phyloP scores from a whole-genome alignment of 2,888 invertebrate genomes.

The Beris chalybata region DNA sequence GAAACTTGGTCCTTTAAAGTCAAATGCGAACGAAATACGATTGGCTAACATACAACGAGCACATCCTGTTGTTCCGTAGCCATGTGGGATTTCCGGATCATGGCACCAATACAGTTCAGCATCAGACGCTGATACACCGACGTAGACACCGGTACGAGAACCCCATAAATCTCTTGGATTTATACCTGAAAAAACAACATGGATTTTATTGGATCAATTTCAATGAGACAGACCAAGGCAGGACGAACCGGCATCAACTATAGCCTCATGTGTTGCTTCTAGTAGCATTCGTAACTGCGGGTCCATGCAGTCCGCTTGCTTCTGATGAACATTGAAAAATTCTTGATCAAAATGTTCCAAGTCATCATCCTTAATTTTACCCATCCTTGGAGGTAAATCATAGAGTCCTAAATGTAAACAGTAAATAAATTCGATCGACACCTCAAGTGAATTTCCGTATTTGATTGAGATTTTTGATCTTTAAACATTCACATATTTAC shows the following conservation, averaged over 20 bases:
- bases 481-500: too few species aligned
- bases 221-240: too few species aligned
- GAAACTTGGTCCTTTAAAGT: slow-evolving; percentile 93
- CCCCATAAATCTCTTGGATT: slow-evolving; percentile 85
- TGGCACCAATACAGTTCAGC: slow-evolving; percentile 84
- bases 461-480: too few species aligned
- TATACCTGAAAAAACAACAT: slow-evolving; percentile 60
- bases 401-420: slow-evolving; percentile 63
- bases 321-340: slow-evolving; percentile 89
- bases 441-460: too few species aligned
- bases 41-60: slow-evolving; percentile 97
- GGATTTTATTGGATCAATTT: neutral
- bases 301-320: slow-evolving; percentile 91
- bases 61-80: slow-evolving; percentile 92
- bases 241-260: slow-evolving; percentile 76
- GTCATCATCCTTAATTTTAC: slow-evolving; percentile 74
- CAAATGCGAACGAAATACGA: slow-evolving; percentile 93
- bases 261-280: slow-evolving; percentile 89
- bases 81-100: slow-evolving; percentile 84
- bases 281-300: slow-evolving; percentile 87
- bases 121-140: slow-evolving; percentile 91
- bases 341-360: slow-evolving; percentile 81
- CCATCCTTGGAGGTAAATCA: slow-evolving; percentile 77
- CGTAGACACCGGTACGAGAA: slow-evolving; percentile 89
- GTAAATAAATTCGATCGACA: too few species aligned